Base-by-base conservation (phyloP, 2,797 vertebrate genomes). In the Enteromius trimaculatus region DNA sequence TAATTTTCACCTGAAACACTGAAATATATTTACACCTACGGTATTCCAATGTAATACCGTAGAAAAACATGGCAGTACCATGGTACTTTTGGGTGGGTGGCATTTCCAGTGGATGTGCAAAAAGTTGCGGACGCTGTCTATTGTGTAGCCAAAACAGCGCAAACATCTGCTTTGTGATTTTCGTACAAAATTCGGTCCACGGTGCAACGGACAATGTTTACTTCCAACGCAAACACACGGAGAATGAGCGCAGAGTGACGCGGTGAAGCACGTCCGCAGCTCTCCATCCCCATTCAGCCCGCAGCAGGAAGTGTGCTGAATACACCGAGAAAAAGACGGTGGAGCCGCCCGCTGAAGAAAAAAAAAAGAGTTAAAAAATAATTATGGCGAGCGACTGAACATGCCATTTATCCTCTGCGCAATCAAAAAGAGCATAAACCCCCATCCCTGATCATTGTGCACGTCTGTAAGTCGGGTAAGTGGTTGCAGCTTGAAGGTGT, bases 221-320 rank as follows among this genome's bases (percentile, higher is more conserved):
- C 49, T 80, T 42, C 60, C 87, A 76, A 71, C 47, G 62, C 72
- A 44, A 75, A 86, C 64, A 58, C 77, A 65, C 84, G 23, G 26
- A 53, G 60, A 49, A 47, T 69, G 47, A 91, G 90, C 90, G 91
- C 90, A 87, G 81, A 88, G 90, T 91, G 92, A 92, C 92, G 92
- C 92, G 89, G 80, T 26, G 47, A 31, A 60, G 86, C 75, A 74
- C 89, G 76, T 87, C 85, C 69, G 85, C 83, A 86, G 79, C 77
- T 82, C 87, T 80, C 85, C 88, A 53, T 86, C 84, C 88, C 77
- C 92, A 76, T 89, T 85, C 68, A 87, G 91, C 90, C 83, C 91
- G 92, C 93, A 94, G 93, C 92, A 94, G 93, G 94, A 94, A 95
- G 93, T 94, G 86, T 89, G 91, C 86, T 70, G 90, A 81, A 87